Evolutionary conservation across 2,797 vertebrate species (phyloP).

Genomic region (Myotis planiceps): DNA sequence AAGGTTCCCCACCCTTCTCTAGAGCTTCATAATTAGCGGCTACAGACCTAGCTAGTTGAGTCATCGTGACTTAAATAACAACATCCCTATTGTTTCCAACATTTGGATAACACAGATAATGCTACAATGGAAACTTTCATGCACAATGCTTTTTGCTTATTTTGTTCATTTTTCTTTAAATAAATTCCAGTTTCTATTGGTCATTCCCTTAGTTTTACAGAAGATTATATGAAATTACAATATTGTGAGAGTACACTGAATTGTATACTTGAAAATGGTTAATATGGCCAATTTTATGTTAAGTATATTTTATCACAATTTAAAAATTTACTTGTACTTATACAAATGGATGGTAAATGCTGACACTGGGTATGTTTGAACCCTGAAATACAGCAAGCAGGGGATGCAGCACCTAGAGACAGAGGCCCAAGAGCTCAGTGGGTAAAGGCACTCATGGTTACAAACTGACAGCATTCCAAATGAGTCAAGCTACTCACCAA

Average conservation of each 20-base stretch:
- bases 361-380: not conserved
- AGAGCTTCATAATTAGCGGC: not conserved
- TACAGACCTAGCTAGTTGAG: not conserved
- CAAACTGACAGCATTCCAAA: not conserved
- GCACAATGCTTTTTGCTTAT: not conserved
- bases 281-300: not conserved
- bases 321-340: not conserved
- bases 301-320: not conserved
- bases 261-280: not conserved
- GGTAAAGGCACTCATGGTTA: not conserved
- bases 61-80: not conserved
- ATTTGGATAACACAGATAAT: not conserved
- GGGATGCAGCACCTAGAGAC: not conserved
- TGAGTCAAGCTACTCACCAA: conserved; percentile 76
- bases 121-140: not conserved
- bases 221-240: not conserved
- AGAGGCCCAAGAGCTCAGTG: not conserved
- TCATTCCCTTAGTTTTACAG: not conserved
- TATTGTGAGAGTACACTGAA: not conserved
- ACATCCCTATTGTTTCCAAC: not conserved
- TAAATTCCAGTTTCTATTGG: not conserved
- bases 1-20: not conserved
- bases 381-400: not conserved
- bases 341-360: not conserved
- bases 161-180: conserved; percentile 40